phyloP scores from a whole-genome alignment of 2,888 invertebrate genomes.

The Aethes cnicana region DNA sequence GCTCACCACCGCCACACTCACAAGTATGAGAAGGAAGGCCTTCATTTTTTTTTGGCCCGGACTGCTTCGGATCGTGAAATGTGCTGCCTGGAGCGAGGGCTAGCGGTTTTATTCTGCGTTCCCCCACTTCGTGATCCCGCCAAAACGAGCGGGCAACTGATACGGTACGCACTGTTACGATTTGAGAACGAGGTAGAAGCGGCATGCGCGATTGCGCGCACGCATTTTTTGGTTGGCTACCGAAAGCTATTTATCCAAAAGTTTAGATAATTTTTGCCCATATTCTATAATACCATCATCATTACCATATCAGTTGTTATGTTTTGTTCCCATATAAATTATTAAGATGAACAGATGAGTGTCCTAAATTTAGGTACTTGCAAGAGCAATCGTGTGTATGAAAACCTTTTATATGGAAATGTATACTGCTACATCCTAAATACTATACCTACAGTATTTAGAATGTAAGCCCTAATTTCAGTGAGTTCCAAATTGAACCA shows the following conservation, averaged over 20 bases:
- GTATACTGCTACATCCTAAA: no score
- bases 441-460: no score
- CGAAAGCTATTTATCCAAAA: no score
- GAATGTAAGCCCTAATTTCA: no score
- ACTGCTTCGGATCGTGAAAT: constrained; percentile 57
- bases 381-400: no score
- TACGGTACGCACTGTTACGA: constrained; percentile 36
- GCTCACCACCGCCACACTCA: constrained; percentile 74
- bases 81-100: constrained; percentile 58
- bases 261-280: background rate
- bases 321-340: no score
- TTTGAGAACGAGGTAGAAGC: constrained; percentile 42
- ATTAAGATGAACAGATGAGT: no score
- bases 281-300: background rate
- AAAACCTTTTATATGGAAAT: no score
- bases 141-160: constrained; percentile 32
- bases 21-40: constrained; percentile 69
- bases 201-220: constrained; percentile 33
- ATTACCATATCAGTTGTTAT: background rate
- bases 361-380: no score
- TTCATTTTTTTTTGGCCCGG: constrained; percentile 61
- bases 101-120: constrained; percentile 70
- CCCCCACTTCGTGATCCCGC: constrained; percentile 61
- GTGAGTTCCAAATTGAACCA: no score
- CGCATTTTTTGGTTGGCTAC: background rate